Evolutionary conservation across 2,888 invertebrate genomes (phyloP).

Genomic region (Sicus ferrugineus): DNA sequence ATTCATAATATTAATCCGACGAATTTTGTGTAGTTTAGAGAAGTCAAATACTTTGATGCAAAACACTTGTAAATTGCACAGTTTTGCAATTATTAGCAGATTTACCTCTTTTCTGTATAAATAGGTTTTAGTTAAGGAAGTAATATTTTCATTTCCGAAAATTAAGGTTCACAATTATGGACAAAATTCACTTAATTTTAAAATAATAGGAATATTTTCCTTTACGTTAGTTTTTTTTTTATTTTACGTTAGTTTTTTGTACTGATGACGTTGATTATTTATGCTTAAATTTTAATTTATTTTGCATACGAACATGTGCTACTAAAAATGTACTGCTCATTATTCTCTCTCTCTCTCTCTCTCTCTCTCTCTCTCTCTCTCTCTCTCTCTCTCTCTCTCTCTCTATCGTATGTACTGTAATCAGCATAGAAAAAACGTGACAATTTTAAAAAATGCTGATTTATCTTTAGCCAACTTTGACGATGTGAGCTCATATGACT

Average conservation of each 20-base stretch:
- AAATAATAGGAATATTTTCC: not conserved
- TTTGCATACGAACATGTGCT: not conserved
- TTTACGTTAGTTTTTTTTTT: too few species aligned
- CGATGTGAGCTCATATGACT: slow-evolving; percentile 4
- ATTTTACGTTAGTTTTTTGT: too few species aligned
- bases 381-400: too few species aligned
- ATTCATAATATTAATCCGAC: not conserved
- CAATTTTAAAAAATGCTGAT: not conserved
- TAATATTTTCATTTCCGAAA: not conserved
- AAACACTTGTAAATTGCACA: not conserved
- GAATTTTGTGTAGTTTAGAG: not conserved
- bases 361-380: too few species aligned
- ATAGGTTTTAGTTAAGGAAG: not conserved
- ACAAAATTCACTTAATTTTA: not conserved
- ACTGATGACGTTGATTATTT: too few species aligned
- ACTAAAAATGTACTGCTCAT: too few species aligned
- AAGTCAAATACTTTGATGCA: too few species aligned
- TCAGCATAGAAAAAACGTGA: not conserved
- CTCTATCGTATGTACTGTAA: not conserved
- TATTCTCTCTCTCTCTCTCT: too few species aligned
- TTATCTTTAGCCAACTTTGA: slow-evolving; percentile 1
- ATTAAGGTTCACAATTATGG: not conserved
- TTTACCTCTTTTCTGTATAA: not conserved
- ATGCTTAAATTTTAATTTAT: too few species aligned
- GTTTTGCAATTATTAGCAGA: not conserved